These are phyloP conservation scores for Piscicola geometra DNA, from an alignment of 2,888 invertebrate genomes.

Conservation along the genomic window DNA sequence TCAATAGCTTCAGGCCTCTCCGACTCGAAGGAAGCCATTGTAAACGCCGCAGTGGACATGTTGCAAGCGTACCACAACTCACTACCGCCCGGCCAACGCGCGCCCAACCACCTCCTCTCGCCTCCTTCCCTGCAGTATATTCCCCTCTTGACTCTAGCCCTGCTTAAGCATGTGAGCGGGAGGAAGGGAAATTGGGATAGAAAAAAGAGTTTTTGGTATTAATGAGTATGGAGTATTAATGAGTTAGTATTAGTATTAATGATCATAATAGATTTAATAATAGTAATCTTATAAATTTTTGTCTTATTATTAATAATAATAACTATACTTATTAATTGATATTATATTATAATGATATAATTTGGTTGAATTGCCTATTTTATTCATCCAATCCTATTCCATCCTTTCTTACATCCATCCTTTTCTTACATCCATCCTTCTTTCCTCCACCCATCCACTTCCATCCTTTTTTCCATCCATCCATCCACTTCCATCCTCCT, in stretches of 20 bases:
- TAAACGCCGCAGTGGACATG: slow-evolving; percentile 88
- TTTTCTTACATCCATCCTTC: background rate
- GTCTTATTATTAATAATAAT: too few species aligned
- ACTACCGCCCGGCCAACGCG: slow-evolving; percentile 57
- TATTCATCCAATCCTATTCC: background rate
- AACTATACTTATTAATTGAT: too few species aligned
- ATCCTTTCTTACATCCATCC: too few species aligned
- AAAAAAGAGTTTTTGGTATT: background rate
- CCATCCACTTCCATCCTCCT: too few species aligned
- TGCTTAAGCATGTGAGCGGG: slow-evolving; percentile 74
- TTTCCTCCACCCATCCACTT: background rate
- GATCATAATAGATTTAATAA: too few species aligned
- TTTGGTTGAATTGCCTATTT: background rate
- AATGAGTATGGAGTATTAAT: too few species aligned
- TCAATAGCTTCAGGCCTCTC: slow-evolving; percentile 61
- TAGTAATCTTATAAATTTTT: too few species aligned
- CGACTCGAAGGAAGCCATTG: slow-evolving; percentile 91
- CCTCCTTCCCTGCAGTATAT: slow-evolving; percentile 74
- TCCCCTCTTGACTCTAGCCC: slow-evolving; percentile 80
- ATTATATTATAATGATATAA: too few species aligned
- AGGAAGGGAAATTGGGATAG: background rate
- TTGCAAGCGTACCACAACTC: slow-evolving; percentile 69
- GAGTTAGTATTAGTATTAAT: too few species aligned
- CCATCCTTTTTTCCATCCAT: too few species aligned
- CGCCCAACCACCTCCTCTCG: slow-evolving; percentile 66